Percentiles rank a stretch among this genome's conserved stretches.
phyloP scores from a whole-genome alignment of 2,797 vertebrate species.

The Typhlichthys subterraneus region DNA sequence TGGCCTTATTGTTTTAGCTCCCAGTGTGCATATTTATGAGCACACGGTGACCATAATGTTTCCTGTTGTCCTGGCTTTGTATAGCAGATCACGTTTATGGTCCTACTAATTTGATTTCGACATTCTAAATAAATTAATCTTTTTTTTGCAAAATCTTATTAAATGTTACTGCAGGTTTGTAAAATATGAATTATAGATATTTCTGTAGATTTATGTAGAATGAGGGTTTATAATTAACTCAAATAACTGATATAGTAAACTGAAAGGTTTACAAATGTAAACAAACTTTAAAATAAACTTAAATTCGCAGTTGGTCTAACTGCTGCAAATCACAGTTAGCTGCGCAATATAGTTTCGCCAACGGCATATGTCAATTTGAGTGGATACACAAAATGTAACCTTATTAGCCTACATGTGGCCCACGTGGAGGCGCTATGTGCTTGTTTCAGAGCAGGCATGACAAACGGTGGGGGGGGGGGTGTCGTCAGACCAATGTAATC shows the following conservation, averaged over 20 bases:
- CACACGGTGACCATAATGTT: neutral
- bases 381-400: too few species aligned
- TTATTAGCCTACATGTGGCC: too few species aligned
- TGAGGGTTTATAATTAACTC: conserved; percentile 29
- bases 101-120: neutral
- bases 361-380: too few species aligned
- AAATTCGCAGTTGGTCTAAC: neutral
- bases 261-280: neutral
- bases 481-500: too few species aligned
- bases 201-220: conserved; percentile 24
- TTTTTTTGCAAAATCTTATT: neutral
- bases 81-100: neutral
- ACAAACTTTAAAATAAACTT: neutral
- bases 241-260: neutral
- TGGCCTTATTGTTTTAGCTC: too few species aligned
- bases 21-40: too few species aligned
- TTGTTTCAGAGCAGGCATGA: too few species aligned
- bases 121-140: neutral
- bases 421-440: too few species aligned
- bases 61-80: neutral
- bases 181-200: conserved; percentile 5
- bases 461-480: too few species aligned
- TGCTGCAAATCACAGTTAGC: neutral
- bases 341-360: neutral
- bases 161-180: neutral